Evolutionary conservation across 1,140 invertebrate species (phyloP).

Genomic region (Diuraphis noxia): DNA sequence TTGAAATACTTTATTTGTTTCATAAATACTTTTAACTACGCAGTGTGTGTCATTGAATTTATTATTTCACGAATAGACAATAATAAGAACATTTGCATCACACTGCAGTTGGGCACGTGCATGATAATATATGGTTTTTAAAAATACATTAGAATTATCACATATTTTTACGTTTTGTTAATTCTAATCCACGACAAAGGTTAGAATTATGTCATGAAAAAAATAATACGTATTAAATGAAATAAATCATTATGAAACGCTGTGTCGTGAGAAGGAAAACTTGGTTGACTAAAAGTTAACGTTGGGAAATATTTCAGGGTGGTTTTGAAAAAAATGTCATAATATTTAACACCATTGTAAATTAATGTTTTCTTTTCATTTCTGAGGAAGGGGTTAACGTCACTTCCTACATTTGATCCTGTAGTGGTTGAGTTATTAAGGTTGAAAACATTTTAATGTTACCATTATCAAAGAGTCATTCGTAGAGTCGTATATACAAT

Average conservation of each 20-base stretch:
- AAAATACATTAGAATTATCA: neutral
- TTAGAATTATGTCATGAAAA: neutral
- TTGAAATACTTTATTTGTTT: neutral
- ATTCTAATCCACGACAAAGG: neutral
- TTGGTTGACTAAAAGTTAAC: neutral
- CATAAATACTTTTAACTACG: slow-evolving; percentile 1
- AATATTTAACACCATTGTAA: neutral
- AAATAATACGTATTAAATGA: neutral
- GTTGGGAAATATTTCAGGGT: neutral
- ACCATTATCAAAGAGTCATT: neutral
- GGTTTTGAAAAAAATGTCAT: neutral
- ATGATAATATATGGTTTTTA: neutral
- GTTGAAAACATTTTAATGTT: neutral
- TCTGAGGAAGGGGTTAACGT: neutral
- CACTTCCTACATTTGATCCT: neutral
- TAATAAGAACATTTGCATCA: neutral
- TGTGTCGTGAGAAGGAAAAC: neutral
- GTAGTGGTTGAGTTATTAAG: too few relatives aligned
- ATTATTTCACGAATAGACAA: neutral
- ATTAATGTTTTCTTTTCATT: neutral
- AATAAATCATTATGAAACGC: neutral
- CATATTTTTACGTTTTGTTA: neutral
- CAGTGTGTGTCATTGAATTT: neutral
- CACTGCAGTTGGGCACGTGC: neutral
- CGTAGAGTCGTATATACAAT: neutral